Evolutionary conservation across 2,797 vertebrate genomes (phyloP).

Genomic region (Crenichthys baileyi): DNA sequence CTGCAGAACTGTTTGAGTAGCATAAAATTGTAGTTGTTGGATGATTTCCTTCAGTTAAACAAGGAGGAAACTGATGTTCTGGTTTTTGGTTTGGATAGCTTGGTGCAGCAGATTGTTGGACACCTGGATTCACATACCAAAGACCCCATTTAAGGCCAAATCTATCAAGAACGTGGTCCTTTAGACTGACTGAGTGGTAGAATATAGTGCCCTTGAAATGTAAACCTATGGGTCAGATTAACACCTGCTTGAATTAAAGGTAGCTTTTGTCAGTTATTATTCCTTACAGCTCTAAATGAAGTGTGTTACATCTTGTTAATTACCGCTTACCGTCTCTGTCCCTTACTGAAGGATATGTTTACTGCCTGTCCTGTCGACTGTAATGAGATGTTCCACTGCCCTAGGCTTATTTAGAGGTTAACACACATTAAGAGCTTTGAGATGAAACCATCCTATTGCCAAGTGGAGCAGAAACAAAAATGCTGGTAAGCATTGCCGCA

Average conservation of each 20-base stretch:
- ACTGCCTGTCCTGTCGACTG: constrained; percentile 51
- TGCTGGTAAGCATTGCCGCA: background rate
- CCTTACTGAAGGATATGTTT: constrained; percentile 59
- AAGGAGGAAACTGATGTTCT: background rate
- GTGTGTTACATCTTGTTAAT: constrained; percentile 67
- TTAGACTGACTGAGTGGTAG: background rate
- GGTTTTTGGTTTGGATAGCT: background rate
- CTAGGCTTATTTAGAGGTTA: constrained; percentile 60
- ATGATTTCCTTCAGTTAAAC: background rate
- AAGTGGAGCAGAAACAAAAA: constrained; percentile 12
- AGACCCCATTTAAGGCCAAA: background rate
- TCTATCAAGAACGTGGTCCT: background rate
- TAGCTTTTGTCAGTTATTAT: background rate
- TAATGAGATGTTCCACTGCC: constrained; percentile 67
- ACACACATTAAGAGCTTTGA: constrained; percentile 44
- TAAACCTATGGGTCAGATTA: background rate
- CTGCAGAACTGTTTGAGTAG: background rate
- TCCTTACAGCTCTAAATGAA: constrained; percentile 34
- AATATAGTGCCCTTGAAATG: background rate
- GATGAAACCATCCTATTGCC: constrained; percentile 24
- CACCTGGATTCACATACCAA: too few species aligned
- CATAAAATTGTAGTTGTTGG: background rate
- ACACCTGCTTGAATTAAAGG: constrained; percentile 5
- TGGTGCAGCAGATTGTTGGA: background rate
- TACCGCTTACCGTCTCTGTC: constrained; percentile 53